Evolutionary conservation across 2,797 vertebrate genomes (phyloP), one percentile per base, ranked within the genome.

Genomic region (Cossypha dichroa): DNA sequence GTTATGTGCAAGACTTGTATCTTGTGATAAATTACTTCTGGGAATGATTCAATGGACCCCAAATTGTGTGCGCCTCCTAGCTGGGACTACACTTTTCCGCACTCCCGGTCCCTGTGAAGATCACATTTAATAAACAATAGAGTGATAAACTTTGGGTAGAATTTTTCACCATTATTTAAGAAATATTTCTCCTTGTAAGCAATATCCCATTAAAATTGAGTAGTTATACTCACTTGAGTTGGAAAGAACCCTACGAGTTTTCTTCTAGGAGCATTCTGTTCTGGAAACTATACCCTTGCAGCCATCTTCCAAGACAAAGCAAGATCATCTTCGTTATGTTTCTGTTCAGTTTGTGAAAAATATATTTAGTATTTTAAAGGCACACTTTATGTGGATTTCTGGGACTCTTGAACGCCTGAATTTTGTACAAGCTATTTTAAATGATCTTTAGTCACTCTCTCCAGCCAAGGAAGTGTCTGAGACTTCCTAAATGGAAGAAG

Each of bases 101-200:
- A 4, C 20, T 79, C 11, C 3, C 0, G 0, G 16, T 46, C 15
- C 20, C 21, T 49, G 9, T 1, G 1, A 51, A 58, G 33, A 40
- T 88, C 25, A 15, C 18, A 7, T 80, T 41, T 83, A 66, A 45
- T 67, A 81, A 84, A 34, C 56, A 66, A 36, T 6, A 45, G 18
- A 21, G 10, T 62, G 55, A 40, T 59, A 58, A 83, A 62, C 19
- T 85, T 56, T 21, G 33, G 26, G 26, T 72, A 25, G 40, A 60
- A 25, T 28, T 85, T 78, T 92, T 93, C 10, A 55, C 36, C 9
- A 12, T 82, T n/a, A 29, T 33, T 73, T 55, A 63, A 66, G 60
- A 74, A 62, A 14, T 46, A 7, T 49, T 79, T 85, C 34, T 72
- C 13, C 14, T 41, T 51, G 5, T 85, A 34, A 83, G 31, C n/a